Base-by-base conservation (phyloP, 2,888 invertebrate species). In the Galerucella pusilla region DNA sequence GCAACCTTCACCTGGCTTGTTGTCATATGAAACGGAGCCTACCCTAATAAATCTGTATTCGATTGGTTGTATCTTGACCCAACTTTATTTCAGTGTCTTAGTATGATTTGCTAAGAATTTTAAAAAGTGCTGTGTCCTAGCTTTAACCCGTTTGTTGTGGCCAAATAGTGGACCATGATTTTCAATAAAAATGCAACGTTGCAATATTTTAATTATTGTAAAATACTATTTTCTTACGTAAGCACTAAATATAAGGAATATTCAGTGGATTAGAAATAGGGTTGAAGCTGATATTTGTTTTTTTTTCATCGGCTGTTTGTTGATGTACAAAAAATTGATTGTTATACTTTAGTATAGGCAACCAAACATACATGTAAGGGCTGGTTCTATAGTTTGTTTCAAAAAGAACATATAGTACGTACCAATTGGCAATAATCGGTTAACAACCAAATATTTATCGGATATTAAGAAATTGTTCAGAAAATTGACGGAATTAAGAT, bases 131-230 rank as follows among this genome's bases (percentile, higher is more conserved):
- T 65, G 72, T 74, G 72, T 68, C 46, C 72, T 73, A 54, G 74
- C 73, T 69, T 77, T 66, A 66, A 71, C 64, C 59, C 54, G 45
- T 74, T 71, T 69, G 35, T n/a, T 60, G 75, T 77, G 76, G 78
- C 78, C 75, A 75, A 79, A 79, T 65, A 54, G 68, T 74, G 74
- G 78, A 75, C 77, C 77, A 77, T 61, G 63, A 42, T 61, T 68
- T 54, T 16, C 25, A 54, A 66, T 60, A 66, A 75, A 76, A 74
- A 71, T 67, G 60, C 60, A 60, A 74, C 49, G 49, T 71, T 75
- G 59, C 67, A 71, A 67, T 71, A 68, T 63, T 68, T 49, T 71
- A 68, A 68, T 57, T 20, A 57, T 71, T 68, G 70, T 71, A 64
- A 71, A 68, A 75, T 68, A 63, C 61, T 75, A 73, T 73, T 75